Conservation (phyloP, 1,140 invertebrate species). For the Drosophila lacertosa region DNA sequence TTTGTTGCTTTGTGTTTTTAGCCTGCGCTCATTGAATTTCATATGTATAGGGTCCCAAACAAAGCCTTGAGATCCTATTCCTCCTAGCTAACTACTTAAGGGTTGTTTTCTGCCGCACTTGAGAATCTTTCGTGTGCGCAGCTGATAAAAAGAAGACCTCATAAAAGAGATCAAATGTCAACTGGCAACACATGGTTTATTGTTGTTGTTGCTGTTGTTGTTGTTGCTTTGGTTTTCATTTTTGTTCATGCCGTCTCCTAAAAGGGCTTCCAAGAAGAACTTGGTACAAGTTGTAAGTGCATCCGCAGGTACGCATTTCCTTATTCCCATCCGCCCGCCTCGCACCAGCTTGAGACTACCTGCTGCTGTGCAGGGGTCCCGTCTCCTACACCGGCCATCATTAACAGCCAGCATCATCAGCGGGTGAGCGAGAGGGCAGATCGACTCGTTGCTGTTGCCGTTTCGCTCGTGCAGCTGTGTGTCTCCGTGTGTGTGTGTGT, state of each 20-base stretch:
- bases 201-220: conserved; percentile 44
- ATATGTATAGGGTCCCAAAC: conserved; percentile 4
- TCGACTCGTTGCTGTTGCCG: neutral
- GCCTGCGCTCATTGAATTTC: conserved; percentile 25
- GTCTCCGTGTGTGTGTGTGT: neutral
- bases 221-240: conserved; percentile 38
- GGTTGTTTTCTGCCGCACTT: conserved; percentile 46
- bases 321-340: conserved; percentile 45
- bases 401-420: conserved; percentile 30
- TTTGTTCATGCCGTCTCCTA: conserved; percentile 15
- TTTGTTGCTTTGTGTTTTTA: conserved; percentile 3
- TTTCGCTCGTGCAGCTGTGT: conserved; percentile 1
- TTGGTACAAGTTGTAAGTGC: conserved; percentile 77
- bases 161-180: conserved; percentile 83
- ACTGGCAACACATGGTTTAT: conserved; percentile 55
- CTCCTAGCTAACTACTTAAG: conserved; percentile 18
- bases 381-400: conserved; percentile 30
- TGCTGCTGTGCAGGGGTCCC: conserved; percentile 38
- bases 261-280: conserved; percentile 67
- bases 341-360: conserved; percentile 42
- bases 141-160: conserved; percentile 55
- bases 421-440: neutral
- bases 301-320: conserved; percentile 71
- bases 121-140: conserved; percentile 21
- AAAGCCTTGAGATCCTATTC: neutral